Evolutionary conservation across 2,888 invertebrate genomes (phyloP), one percentile per base, ranked within the genome.

Genomic region (Copidosoma aretas): DNA sequence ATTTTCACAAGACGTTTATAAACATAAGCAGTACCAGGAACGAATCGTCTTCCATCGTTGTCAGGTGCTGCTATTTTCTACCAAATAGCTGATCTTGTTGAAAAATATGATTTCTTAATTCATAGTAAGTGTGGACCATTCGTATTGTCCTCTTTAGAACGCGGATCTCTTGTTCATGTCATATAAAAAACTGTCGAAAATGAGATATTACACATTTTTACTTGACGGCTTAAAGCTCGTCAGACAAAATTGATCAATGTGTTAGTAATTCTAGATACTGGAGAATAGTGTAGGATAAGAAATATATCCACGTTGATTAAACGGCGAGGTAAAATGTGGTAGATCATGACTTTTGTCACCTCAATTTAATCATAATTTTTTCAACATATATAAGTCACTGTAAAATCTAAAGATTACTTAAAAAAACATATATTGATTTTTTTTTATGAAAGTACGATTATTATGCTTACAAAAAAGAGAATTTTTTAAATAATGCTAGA

Each of bases 211-310:
- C n/a, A n/a, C n/a, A n/a, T 63, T 51, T 49, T 66, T 51, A 22
- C 59, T 53, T 46, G 54, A 70, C 25, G 60, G 61, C 49, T 49
- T 58, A 24, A 21, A 53, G 56, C 41, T 19, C 25, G 32, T 22
- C 63, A 57, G 22, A 67, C 53, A 32, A 32, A 32, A 32, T 17
- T 70, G 43, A 60, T 54, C 24, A 32, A 15, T n/a, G 52, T 66
- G 54, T 62, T 60, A 56, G 57, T 69, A 46, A 17, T 61, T 65
- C 52, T 64, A 53, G 43, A 14, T 62, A 66, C 15, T 60, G 25
- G 51, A 53, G 43, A 41, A 56, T 49, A 61, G 59, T 68, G 60
- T 65, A 71, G 68, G 62, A 62, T 71, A 65, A 56, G 19, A 53
- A 62, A 71, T 71, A 64, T 46, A 64, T 71, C 46, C 24, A 10